Conservation (phyloP, 2,888 invertebrate genomes). For the Helicoverpa assulta region DNA sequence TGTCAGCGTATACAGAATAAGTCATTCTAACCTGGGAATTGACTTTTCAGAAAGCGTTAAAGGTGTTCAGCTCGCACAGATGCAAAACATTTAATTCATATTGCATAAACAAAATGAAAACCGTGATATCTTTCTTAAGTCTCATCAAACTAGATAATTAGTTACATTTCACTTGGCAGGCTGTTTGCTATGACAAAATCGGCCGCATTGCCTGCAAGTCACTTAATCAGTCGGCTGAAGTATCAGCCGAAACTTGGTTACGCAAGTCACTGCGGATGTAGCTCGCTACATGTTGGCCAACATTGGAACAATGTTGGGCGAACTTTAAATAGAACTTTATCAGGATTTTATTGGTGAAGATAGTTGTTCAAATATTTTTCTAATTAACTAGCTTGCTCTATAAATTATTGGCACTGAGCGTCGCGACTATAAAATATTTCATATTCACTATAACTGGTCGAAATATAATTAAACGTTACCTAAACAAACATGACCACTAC, state of each 20-base stretch:
- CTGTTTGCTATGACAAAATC: slow-evolving; percentile 67
- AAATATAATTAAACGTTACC: slow-evolving; percentile 25
- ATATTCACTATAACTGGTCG: background rate
- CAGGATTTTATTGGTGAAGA: background rate
- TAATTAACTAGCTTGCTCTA: background rate
- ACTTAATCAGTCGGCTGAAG: slow-evolving; percentile 67
- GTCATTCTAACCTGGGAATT: background rate
- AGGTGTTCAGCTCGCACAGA: too few relatives aligned
- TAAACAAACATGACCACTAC: slow-evolving; percentile 31
- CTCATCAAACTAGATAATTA: background rate
- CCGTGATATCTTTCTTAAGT: background rate
- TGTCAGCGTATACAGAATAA: background rate
- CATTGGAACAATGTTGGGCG: slow-evolving; percentile 29
- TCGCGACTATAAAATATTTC: background rate
- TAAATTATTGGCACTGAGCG: background rate
- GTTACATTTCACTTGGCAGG: slow-evolving; percentile 59
- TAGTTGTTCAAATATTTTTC: background rate
- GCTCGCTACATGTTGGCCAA: slow-evolving; percentile 20
- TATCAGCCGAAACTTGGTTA: slow-evolving; percentile 58
- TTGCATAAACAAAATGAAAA: background rate
- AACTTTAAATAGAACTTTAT: background rate
- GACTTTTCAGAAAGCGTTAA: too few relatives aligned
- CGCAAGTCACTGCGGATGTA: slow-evolving; percentile 55
- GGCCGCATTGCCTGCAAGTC: slow-evolving; percentile 65
- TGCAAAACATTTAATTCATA: background rate